Conservation (phyloP, 1,140 invertebrate genomes). For the Lepidotrigona ventralis region DNA sequence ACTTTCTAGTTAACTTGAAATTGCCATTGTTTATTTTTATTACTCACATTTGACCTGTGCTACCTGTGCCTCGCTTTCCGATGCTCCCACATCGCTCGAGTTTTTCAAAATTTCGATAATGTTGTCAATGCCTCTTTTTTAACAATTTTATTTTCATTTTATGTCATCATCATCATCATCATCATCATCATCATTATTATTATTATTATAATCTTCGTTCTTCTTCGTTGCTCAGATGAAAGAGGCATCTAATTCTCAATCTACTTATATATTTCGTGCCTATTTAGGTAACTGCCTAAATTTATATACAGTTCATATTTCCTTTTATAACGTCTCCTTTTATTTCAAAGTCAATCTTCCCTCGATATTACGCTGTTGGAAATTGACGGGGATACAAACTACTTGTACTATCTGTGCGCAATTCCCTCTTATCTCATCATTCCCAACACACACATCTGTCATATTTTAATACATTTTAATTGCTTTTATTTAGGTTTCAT, state of each 20-base stretch:
- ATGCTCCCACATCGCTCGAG: slow-evolving; percentile 3
- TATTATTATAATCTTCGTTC: not conserved
- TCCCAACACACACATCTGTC: not conserved
- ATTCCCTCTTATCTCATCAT: no score
- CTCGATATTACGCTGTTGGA: not conserved
- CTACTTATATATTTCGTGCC: not conserved
- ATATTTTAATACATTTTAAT: not conserved
- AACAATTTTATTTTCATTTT: no score
- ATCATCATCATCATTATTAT: not conserved
- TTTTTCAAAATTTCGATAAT: not conserved
- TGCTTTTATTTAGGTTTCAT: not conserved
- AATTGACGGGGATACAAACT: not conserved
- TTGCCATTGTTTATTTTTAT: slow-evolving; percentile 41
- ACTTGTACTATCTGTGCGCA: not conserved
- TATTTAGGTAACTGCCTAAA: not conserved
- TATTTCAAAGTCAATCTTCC: not conserved
- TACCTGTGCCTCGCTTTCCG: slow-evolving; percentile 2
- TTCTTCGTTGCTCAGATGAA: not conserved
- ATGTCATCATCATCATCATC: not conserved
- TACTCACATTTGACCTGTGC: not conserved
- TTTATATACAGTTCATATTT: not conserved
- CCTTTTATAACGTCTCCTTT: not conserved
- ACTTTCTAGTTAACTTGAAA: slow-evolving; percentile 18
- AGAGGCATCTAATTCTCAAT: not conserved
- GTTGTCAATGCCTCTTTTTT: not conserved